phyloP scores from a whole-genome alignment of 2,888 invertebrate species.

The Pomacea canaliculata region DNA sequence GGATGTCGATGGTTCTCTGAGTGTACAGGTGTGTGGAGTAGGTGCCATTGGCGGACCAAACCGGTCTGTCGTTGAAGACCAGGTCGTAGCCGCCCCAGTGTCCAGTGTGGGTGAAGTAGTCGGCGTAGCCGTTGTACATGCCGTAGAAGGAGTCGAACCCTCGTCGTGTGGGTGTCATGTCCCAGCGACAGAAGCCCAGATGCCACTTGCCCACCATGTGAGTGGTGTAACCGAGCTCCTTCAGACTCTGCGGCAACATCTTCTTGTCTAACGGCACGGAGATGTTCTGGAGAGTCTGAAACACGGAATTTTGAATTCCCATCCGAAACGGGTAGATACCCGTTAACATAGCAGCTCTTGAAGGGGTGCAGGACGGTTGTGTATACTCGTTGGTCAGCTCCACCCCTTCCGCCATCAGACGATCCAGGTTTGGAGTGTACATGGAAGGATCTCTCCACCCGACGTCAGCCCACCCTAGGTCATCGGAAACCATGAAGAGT shows the following conservation, averaged over 20 bases:
- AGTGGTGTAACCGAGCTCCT: conserved; percentile 9
- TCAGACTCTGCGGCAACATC: conserved; percentile 37
- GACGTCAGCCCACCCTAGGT: conserved; percentile 66
- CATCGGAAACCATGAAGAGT: conserved; percentile 34
- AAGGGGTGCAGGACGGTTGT: conserved; percentile 70
- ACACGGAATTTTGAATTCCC: conserved; percentile 19
- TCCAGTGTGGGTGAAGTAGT: conserved; percentile 15
- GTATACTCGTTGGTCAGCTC: conserved; percentile 67
- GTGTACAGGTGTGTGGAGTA: conserved; percentile 21
- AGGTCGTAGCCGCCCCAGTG: conserved; percentile 16
- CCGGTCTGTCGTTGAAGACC: neutral
- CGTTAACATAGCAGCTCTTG: conserved; percentile 72
- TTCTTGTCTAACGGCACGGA: conserved; percentile 6
- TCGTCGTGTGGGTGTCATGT: conserved; percentile 18
- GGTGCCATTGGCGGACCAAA: neutral
- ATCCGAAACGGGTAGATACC: conserved; percentile 59
- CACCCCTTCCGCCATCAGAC: conserved; percentile 63
- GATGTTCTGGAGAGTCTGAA: conserved; percentile 1
- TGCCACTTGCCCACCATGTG: conserved; percentile 25
- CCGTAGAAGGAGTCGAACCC: conserved; percentile 44
- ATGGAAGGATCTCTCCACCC: conserved; percentile 68
- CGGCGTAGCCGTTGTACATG: conserved; percentile 14
- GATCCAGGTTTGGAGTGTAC: conserved; percentile 66
- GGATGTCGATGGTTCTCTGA: conserved; percentile 20
- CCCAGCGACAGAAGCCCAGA: conserved; percentile 11